Evolutionary conservation across 2,113 vertebrate species (phyloP).

Genomic region (Alaudala cheleensis): DNA sequence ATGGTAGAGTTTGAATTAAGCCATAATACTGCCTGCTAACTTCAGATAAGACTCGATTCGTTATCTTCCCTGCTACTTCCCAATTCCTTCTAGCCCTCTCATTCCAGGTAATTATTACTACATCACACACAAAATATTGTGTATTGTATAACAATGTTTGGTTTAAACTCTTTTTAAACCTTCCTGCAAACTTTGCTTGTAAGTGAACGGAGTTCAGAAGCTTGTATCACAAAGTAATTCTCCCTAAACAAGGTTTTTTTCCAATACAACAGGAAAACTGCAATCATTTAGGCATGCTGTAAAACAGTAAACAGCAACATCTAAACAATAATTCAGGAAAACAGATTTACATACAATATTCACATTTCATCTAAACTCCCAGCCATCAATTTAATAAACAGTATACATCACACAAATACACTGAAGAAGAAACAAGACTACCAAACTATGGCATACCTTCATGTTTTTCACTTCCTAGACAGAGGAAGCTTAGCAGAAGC

Average conservation of each 20-base stretch:
- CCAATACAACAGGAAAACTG: neutral
- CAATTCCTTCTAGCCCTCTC: neutral
- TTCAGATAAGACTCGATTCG: conserved; percentile 27
- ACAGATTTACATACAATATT: neutral
- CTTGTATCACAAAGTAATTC: neutral
- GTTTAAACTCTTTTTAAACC: neutral
- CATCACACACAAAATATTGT: neutral
- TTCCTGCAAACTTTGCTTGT: neutral
- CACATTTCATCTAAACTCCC: neutral
- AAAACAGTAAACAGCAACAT: neutral
- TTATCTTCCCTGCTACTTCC: neutral
- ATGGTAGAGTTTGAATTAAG: conserved; percentile 54
- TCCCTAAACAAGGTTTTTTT: neutral
- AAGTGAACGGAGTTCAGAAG: neutral
- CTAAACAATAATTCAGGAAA: neutral
- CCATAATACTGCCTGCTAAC: conserved; percentile 55
- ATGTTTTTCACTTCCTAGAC: neutral
- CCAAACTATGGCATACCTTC: neutral
- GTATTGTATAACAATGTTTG: neutral
- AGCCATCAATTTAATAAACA: neutral
- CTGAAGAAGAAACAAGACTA: neutral
- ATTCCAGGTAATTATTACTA: neutral
- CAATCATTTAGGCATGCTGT: neutral
- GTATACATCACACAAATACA: neutral
- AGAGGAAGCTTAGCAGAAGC: neutral